Conservation (phyloP, 2,797 vertebrate genomes). For the Epinephelus malabaricus region DNA sequence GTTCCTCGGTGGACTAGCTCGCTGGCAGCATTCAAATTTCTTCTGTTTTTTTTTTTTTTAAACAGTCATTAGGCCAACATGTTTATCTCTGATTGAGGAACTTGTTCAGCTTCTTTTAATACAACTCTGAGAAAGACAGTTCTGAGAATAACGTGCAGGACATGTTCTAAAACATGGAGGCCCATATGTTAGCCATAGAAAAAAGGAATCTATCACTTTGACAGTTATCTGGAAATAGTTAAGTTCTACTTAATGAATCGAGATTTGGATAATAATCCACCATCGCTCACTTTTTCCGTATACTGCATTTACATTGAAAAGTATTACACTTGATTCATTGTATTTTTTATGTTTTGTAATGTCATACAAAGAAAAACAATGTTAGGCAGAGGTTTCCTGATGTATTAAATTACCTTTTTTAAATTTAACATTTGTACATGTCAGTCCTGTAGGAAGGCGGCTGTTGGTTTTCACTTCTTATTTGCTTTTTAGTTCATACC, state of each 20-base stretch:
- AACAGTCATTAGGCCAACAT: conserved; percentile 54
- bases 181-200: not conserved
- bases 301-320: not conserved
- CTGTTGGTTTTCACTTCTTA: too few species aligned
- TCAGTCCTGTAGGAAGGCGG: too few species aligned
- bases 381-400: not conserved
- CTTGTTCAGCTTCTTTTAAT: conserved; percentile 51
- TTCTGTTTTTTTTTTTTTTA: conserved; percentile 42
- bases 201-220: conserved; percentile 25
- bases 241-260: conserved; percentile 19
- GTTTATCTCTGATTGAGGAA: conserved; percentile 53
- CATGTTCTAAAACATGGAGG: conserved; percentile 22
- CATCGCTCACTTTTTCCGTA: conserved; percentile 1
- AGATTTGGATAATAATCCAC: conserved; percentile 2
- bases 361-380: not conserved
- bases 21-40: conserved; percentile 50
- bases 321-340: not conserved
- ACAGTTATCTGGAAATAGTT: conserved; percentile 20
- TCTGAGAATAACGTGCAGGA: conserved; percentile 24
- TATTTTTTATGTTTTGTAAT: not conserved
- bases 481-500: too few species aligned
- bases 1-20: conserved; percentile 47
- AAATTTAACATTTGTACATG: too few species aligned
- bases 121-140: conserved; percentile 18
- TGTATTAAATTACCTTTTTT: not conserved